These are phyloP conservation scores for Lophotis ruficrista DNA, from an alignment of 2,113 vertebrate genomes.

Conservation along the genomic window DNA sequence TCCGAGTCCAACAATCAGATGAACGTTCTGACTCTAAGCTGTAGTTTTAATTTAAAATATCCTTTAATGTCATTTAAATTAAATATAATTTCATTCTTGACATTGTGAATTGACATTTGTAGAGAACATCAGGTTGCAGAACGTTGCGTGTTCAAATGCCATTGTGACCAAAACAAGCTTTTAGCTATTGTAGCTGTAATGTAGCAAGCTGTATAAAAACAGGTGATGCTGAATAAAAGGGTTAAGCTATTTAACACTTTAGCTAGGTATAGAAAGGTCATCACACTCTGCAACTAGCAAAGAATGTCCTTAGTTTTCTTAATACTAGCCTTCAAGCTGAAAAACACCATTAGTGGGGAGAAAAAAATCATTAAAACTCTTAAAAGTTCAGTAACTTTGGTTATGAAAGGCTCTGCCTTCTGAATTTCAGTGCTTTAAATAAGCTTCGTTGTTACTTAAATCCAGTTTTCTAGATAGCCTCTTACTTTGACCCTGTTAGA, in stretches of 20 bases:
- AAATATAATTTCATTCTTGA: not conserved
- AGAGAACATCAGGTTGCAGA: not conserved
- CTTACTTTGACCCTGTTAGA: conserved; percentile 21
- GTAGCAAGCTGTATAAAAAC: not conserved
- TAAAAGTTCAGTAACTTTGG: not conserved
- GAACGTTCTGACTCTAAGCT: not conserved
- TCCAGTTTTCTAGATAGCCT: conserved; percentile 49
- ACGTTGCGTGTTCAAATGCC: not conserved
- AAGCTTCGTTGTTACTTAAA: conserved; percentile 50
- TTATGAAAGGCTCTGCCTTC: conserved; percentile 14
- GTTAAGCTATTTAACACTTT: not conserved
- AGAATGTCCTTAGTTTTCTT: not conserved
- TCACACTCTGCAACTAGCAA: not conserved
- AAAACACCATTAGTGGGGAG: not conserved
- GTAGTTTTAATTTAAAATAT: not conserved
- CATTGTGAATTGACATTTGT: not conserved
- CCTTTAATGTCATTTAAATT: not conserved
- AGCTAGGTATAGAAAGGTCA: not conserved
- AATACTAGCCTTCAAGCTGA: not conserved
- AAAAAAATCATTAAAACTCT: not conserved
- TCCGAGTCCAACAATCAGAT: not conserved
- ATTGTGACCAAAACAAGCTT: not conserved
- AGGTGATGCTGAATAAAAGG: not conserved
- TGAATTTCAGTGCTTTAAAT: conserved; percentile 39
- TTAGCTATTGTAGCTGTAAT: not conserved